These are phyloP conservation scores for Galbula dea DNA, from an alignment of 2,113 vertebrate species.

Conservation along the genomic window DNA sequence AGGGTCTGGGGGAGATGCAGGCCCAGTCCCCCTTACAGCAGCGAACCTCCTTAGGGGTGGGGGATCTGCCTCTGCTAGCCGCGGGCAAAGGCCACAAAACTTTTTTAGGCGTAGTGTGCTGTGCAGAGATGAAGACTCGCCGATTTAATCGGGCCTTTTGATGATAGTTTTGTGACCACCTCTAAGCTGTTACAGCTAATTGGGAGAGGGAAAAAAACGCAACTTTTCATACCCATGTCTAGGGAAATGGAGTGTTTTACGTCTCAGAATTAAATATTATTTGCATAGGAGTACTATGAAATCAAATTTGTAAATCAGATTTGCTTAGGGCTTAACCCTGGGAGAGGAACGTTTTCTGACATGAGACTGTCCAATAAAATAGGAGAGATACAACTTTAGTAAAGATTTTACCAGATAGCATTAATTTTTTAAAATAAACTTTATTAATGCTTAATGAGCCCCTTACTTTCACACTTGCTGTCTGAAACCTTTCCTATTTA, in stretches of 20 bases:
- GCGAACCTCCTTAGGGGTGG: accelerated
- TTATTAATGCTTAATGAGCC: not conserved
- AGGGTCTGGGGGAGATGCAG: not conserved
- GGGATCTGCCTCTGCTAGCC: not conserved
- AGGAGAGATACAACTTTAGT: not conserved
- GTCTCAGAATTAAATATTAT: not conserved
- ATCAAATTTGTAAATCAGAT: not conserved
- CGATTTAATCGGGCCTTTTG: not conserved
- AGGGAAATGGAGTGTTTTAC: not conserved
- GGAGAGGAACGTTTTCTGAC: not conserved
- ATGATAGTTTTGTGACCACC: accelerated
- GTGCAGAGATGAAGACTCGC: not conserved
- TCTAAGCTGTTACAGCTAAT: not conserved
- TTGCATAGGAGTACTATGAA: not conserved
- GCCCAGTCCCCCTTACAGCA: accelerated
- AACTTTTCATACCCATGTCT: accelerated
- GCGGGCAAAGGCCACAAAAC: not conserved
- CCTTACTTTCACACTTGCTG: not conserved
- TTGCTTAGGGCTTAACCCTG: not conserved
- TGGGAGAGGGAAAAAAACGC: too few relatives aligned
- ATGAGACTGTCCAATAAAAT: not conserved
- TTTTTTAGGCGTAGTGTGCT: not conserved
- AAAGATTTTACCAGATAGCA: not conserved
- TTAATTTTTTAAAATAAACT: not conserved
- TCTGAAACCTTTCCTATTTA: not conserved